phyloP scores from a whole-genome alignment of 2,888 invertebrate species.

The Hymenopus coronatus region DNA sequence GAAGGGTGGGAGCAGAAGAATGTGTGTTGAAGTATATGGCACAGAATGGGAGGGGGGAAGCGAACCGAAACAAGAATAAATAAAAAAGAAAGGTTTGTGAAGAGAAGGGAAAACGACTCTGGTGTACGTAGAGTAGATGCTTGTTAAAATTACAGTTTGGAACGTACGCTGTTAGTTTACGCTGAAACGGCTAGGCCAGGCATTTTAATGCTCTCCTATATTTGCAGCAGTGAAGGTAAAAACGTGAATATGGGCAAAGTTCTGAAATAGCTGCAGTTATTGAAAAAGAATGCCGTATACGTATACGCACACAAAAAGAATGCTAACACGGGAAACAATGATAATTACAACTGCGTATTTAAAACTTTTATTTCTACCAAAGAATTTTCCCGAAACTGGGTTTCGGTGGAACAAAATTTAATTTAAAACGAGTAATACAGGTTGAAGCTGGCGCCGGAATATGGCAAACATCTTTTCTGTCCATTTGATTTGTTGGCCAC shows the following conservation, averaged over 20 bases:
- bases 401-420: background rate
- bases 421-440: background rate
- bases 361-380: background rate
- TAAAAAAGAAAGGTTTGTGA: background rate
- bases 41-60: background rate
- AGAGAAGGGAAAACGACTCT: background rate
- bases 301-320: background rate
- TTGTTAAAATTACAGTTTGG: background rate
- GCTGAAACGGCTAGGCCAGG: background rate
- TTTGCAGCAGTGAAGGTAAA: background rate
- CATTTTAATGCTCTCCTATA: background rate
- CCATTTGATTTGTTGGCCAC: too few species aligned
- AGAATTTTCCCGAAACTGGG: background rate
- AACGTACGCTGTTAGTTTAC: background rate
- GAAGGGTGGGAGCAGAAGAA: background rate
- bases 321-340: background rate
- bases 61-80: background rate
- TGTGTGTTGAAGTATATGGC: background rate
- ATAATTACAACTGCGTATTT: background rate
- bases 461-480: too few species aligned
- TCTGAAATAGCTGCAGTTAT: background rate
- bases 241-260: background rate
- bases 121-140: background rate
- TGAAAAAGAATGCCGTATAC: background rate
- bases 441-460: too few species aligned